These are phyloP conservation scores for Syngnathoides biaculeatus DNA, from an alignment of 2,113 vertebrate genomes.

Conservation along the genomic window DNA sequence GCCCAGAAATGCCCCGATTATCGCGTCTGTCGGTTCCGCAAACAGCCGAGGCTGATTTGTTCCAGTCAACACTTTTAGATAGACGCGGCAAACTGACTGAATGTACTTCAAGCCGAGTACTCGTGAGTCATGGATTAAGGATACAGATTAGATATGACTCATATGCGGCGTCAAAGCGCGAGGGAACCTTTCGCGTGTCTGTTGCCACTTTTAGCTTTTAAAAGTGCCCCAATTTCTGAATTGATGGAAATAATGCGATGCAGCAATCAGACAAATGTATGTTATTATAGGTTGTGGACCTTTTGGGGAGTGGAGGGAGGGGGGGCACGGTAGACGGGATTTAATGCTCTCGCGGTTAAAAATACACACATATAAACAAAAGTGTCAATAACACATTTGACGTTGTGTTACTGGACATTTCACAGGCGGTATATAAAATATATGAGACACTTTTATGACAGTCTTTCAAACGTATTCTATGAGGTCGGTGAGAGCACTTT, in stretches of 20 bases:
- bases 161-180: slow-evolving; percentile 1
- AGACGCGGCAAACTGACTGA: neutral
- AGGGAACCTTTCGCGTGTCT: neutral
- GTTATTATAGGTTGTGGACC: neutral
- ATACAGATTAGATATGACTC: slow-evolving; percentile 51
- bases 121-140: slow-evolving; percentile 46
- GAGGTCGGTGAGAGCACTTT: too few species aligned
- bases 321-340: too few species aligned
- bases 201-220: neutral
- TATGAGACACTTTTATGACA: too few species aligned
- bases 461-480: too few species aligned
- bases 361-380: too few species aligned
- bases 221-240: neutral
- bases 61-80: neutral
- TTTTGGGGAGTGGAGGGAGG: too few species aligned
- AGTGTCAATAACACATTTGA: neutral
- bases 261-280: neutral
- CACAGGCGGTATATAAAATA: too few species aligned
- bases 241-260: too few species aligned
- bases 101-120: neutral
- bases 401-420: neutral
- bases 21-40: neutral
- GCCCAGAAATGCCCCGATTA: neutral
- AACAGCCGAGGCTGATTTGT: neutral
- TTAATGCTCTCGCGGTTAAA: too few species aligned